Evolutionary conservation across 2,888 invertebrate genomes (phyloP).

Genomic region (Elegia similella): DNA sequence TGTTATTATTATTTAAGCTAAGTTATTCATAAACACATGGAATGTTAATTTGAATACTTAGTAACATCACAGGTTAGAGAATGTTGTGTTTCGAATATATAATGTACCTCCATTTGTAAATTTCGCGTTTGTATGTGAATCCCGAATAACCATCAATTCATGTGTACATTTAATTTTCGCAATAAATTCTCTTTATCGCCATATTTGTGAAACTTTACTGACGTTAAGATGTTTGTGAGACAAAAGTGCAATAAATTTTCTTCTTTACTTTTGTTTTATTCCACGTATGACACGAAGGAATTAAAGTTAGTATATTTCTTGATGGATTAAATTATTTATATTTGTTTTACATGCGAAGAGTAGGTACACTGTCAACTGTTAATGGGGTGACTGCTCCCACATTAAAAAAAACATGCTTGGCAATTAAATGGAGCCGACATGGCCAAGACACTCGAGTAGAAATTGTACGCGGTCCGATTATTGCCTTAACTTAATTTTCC

Average conservation of each 20-base stretch:
- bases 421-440: too few species aligned
- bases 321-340: neutral
- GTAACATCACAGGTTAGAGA: neutral
- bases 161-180: slow-evolving; percentile 12
- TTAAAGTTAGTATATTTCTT: neutral
- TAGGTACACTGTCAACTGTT: neutral
- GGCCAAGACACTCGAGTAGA: too few species aligned
- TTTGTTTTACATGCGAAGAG: neutral
- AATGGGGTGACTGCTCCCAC: too few species aligned
- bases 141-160: slow-evolving; percentile 11
- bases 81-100: neutral
- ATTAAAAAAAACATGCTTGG: too few species aligned
- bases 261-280: slow-evolving; percentile 16
- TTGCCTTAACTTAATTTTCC: too few species aligned
- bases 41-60: neutral
- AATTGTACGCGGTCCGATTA: too few species aligned
- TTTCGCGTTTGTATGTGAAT: neutral
- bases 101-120: neutral
- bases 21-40: neutral
- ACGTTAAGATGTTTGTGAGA: slow-evolving; percentile 14
- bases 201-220: slow-evolving; percentile 16
- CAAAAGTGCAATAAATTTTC: slow-evolving; percentile 15
- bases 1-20: neutral
- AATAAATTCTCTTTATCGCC: slow-evolving; percentile 14
- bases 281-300: neutral